phyloP scores from a whole-genome alignment of 2,888 invertebrate species.

The Gari tellinella region DNA sequence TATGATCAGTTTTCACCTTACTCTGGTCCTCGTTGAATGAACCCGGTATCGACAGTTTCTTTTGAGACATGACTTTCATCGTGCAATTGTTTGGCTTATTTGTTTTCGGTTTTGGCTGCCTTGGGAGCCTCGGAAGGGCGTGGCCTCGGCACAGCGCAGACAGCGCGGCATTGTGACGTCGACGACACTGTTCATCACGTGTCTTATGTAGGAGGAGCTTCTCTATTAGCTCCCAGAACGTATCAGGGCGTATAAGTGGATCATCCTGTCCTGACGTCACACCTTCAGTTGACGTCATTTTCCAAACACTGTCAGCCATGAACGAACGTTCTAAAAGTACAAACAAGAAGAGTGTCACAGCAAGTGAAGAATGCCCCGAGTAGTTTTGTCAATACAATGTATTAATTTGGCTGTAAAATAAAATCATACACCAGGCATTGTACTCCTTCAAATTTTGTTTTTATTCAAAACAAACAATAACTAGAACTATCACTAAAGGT shows the following conservation, averaged over 20 bases:
- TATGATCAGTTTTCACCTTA: neutral
- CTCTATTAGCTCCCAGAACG: slow-evolving; percentile 55
- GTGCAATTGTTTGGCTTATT: neutral
- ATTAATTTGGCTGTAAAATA: too few relatives aligned
- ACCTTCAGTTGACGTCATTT: too few relatives aligned
- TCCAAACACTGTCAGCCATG: too few relatives aligned
- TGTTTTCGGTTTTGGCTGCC: neutral
- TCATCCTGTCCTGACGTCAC: too few relatives aligned
- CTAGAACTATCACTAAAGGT: too few relatives aligned
- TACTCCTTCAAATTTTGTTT: too few relatives aligned
- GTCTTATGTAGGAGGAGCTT: slow-evolving; percentile 42
- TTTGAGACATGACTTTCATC: neutral
- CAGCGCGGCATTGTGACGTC: slow-evolving; percentile 36
- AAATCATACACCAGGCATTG: too few relatives aligned
- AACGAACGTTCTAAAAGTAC: too few relatives aligned
- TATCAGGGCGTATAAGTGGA: slow-evolving; percentile 13
- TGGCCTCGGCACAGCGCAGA: slow-evolving; percentile 43
- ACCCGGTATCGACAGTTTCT: neutral
- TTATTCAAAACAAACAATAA: too few relatives aligned
- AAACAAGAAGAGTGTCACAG: too few relatives aligned
- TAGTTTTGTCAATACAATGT: too few relatives aligned
- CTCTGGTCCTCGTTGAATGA: neutral
- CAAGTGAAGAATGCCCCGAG: too few relatives aligned
- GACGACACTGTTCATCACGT: slow-evolving; percentile 30
- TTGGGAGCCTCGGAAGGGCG: slow-evolving; percentile 24